These are phyloP conservation scores for Ceratosolen solmsi DNA, from an alignment of 1,140 invertebrate genomes.

Conservation along the genomic window DNA sequence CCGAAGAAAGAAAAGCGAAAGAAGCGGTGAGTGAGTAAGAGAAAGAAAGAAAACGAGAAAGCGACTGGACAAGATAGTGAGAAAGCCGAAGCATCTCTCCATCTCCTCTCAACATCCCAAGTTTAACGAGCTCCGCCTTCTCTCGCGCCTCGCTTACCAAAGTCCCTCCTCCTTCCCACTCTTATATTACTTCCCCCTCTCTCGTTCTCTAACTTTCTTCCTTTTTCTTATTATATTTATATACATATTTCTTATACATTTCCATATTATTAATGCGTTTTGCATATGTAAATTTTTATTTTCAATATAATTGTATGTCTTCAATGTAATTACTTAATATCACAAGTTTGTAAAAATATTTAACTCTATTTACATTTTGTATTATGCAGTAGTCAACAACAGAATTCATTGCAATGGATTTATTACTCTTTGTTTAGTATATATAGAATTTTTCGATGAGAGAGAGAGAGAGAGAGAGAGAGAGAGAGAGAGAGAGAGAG, in stretches of 20 bases:
- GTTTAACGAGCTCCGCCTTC: constrained; percentile 56
- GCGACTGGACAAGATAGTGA: not conserved
- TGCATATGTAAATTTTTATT: not conserved
- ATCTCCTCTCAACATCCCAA: constrained; percentile 62
- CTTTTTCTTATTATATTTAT: constrained; percentile 32
- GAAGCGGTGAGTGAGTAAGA: not conserved
- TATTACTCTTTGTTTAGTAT: no score
- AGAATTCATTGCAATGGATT: no score
- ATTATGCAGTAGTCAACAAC: no score
- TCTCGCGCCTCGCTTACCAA: constrained; percentile 36
- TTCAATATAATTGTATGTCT: not conserved
- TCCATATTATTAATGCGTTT: not conserved
- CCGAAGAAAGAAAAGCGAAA: not conserved
- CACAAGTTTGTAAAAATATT: no score
- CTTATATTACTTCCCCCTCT: constrained; percentile 40
- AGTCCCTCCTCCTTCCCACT: constrained; percentile 57
- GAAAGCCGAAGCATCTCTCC: constrained; percentile 55
- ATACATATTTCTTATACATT: constrained; percentile 35
- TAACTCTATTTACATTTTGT: no score
- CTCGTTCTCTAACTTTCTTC: constrained; percentile 28
- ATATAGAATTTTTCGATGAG: no score
- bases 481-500: no score
- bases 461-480: no score
- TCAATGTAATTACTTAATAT: not conserved
- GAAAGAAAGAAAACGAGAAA: not conserved